Evolutionary conservation across 2,113 vertebrate genomes (phyloP).

Genomic region (Passer montanus): DNA sequence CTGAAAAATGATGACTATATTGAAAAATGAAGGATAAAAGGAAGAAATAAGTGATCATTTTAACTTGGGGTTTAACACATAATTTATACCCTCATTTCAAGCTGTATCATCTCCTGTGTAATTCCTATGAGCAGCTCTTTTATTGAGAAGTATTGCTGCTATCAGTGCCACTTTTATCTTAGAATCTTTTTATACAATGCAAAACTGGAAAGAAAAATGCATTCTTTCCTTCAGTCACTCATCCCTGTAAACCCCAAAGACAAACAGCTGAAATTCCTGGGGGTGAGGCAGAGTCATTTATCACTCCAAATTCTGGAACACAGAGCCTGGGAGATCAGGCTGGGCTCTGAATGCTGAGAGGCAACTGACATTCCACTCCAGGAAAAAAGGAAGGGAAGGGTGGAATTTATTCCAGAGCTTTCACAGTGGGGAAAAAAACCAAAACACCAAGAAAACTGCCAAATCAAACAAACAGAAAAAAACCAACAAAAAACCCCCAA

Average conservation of each 20-base stretch:
- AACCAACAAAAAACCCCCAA: too few species aligned
- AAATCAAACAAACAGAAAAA: neutral
- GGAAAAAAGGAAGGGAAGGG: neutral
- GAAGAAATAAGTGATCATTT: neutral
- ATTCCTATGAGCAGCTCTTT: neutral
- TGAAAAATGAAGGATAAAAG: neutral
- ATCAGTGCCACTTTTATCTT: neutral
- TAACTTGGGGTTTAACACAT: neutral
- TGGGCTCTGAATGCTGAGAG: neutral
- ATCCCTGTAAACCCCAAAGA: neutral
- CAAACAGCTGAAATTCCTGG: neutral
- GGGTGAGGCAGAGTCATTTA: neutral
- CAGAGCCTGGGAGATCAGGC: neutral
- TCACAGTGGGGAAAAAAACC: neutral
- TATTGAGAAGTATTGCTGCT: neutral
- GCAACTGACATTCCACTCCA: neutral
- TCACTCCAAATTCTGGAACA: neutral
- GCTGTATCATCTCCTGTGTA: neutral
- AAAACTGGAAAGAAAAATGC: neutral
- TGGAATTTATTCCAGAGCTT: neutral
- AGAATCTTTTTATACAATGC: neutral
- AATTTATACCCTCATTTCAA: neutral
- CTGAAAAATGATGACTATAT: neutral
- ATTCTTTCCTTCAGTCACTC: neutral
- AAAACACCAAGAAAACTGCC: neutral